Percentiles rank a stretch among this genome's conserved stretches.
Evolutionary conservation across 1,140 invertebrate genomes (phyloP).

Genomic region (Papilio xuthus): DNA sequence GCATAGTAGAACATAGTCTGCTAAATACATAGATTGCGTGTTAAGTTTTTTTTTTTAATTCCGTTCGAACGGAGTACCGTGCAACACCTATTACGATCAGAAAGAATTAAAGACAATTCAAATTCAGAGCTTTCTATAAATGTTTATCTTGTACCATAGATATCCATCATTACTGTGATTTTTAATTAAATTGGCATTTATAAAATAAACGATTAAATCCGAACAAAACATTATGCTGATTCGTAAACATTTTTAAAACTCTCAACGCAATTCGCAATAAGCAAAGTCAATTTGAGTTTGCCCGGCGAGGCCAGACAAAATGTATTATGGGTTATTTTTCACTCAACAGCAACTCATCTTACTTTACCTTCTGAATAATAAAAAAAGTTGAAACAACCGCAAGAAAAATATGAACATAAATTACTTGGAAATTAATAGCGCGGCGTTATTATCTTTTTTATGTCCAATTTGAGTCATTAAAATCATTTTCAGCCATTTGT

Average conservation of each 20-base stretch:
- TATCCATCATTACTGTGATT: neutral
- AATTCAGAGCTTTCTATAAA: too few relatives aligned
- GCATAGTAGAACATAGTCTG: too few relatives aligned
- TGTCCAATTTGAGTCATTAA: slow-evolving; percentile 1
- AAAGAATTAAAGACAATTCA: too few relatives aligned
- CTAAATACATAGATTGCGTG: too few relatives aligned
- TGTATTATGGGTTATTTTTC: slow-evolving; percentile 6
- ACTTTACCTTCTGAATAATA: neutral
- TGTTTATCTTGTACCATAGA: too few relatives aligned
- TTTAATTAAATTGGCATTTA: neutral
- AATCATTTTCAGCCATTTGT: slow-evolving; percentile 4
- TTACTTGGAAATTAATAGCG: slow-evolving; percentile 5
- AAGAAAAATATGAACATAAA: slow-evolving; percentile 24
- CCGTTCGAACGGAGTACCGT: too few relatives aligned
- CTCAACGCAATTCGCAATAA: neutral
- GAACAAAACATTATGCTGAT: neutral
- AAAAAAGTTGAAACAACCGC: neutral
- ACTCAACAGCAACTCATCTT: slow-evolving; percentile 2
- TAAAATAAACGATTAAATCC: neutral
- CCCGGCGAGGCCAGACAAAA: neutral
- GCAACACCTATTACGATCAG: too few relatives aligned
- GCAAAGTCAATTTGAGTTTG: neutral
- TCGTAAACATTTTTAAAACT: neutral
- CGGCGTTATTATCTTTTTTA: neutral
- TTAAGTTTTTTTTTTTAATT: too few relatives aligned